These are phyloP conservation scores for Lichenostomus cassidix DNA, from an alignment of 2,113 vertebrate genomes.

Conservation along the genomic window DNA sequence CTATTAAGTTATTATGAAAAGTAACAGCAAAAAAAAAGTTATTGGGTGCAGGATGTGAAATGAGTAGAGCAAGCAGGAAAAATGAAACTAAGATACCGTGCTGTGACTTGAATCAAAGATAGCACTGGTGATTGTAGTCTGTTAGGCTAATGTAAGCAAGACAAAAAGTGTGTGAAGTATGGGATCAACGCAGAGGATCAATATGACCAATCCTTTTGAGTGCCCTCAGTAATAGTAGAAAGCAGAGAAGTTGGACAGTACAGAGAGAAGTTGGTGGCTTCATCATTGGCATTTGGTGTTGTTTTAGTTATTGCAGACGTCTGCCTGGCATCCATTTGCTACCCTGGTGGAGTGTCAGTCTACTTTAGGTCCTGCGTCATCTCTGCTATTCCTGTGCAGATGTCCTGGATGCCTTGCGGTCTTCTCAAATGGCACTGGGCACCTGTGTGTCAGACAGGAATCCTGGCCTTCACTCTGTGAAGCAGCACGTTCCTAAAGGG, in stretches of 20 bases:
- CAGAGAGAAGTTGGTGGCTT: not conserved
- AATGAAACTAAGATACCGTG: not conserved
- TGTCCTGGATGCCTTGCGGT: not conserved
- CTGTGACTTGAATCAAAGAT: not conserved
- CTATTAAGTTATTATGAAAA: not conserved
- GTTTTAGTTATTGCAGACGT: not conserved
- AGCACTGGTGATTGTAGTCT: not conserved
- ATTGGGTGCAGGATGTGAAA: not conserved
- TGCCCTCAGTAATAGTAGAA: not conserved
- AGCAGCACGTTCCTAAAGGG: not conserved
- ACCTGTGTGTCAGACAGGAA: not conserved
- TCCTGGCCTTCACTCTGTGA: not conserved
- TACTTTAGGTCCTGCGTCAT: slow-evolving; percentile 14
- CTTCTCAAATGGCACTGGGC: slow-evolving; percentile 17
- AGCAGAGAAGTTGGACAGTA: not conserved
- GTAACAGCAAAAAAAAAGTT: not conserved
- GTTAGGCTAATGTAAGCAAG: not conserved
- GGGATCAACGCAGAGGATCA: not conserved
- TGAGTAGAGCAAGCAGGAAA: not conserved
- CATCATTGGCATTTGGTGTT: not conserved
- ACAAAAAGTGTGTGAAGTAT: not conserved
- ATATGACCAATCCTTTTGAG: not conserved
- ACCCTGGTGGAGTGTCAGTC: not conserved
- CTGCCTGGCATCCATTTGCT: not conserved
- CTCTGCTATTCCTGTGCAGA: slow-evolving; percentile 29